phyloP scores from a whole-genome alignment of 1,140 invertebrate species.

The Caenorhabditis inopinata region DNA sequence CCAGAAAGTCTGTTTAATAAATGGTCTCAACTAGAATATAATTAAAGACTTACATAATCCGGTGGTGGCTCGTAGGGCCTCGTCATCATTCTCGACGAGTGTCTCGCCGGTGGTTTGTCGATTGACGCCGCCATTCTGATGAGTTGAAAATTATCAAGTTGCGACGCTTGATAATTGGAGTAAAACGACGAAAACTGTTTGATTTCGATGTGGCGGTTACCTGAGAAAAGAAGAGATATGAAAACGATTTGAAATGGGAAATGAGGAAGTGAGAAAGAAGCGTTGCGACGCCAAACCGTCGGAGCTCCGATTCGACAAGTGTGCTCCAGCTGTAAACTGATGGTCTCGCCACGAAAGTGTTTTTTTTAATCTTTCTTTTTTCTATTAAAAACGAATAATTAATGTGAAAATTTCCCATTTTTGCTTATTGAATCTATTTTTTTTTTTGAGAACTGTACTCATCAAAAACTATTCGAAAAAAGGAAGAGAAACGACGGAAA shows the following conservation, averaged over 20 bases:
- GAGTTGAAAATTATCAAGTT: not conserved
- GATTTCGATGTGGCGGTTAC: not conserved
- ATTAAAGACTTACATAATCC: constrained; percentile 41
- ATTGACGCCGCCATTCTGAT: not conserved
- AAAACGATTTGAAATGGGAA: not conserved
- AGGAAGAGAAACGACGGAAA: no score
- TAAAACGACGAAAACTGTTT: not conserved
- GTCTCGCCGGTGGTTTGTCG: not conserved
- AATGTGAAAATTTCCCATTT: no score
- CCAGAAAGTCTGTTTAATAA: not conserved
- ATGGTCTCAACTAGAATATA: not conserved
- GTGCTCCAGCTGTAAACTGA: no score
- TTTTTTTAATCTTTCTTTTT: no score
- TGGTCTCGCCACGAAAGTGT: no score
- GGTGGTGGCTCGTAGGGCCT: constrained; percentile 40
- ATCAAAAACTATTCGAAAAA: no score
- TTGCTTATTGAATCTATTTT: no score
- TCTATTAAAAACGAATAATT: no score
- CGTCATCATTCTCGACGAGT: not conserved
- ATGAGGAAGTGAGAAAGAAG: not conserved
- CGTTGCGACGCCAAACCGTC: no score
- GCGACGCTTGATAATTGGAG: not conserved
- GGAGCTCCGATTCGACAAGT: no score
- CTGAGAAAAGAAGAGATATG: not conserved
- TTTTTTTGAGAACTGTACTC: no score